Percentiles rank a stretch among this genome's conserved stretches.
These are phyloP conservation scores for Autographa gamma DNA, from an alignment of 2,888 invertebrate species.

Conservation along the genomic window DNA sequence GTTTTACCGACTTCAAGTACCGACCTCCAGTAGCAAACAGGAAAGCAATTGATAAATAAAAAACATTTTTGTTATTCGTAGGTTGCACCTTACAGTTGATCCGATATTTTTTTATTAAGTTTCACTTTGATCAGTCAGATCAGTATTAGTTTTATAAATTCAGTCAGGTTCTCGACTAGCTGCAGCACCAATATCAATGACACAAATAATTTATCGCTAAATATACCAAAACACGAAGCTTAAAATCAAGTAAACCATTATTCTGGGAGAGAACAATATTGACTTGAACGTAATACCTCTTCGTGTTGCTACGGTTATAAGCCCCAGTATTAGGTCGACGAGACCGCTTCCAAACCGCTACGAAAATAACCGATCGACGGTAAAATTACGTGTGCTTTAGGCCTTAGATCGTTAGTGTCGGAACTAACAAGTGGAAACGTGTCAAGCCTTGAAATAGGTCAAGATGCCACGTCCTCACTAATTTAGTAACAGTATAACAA, in stretches of 20 bases:
- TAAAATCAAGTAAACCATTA: not conserved
- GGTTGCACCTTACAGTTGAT: too few species aligned
- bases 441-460: slow-evolving; percentile 76
- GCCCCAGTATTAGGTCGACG: not conserved
- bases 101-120: too few species aligned
- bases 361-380: not conserved
- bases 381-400: slow-evolving; percentile 25
- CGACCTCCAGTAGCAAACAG: too few species aligned
- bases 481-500: slow-evolving; percentile 75
- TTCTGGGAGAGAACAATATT: not conserved
- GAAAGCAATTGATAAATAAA: too few species aligned
- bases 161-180: too few species aligned
- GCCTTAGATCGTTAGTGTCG: slow-evolving; percentile 73
- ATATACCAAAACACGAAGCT: not conserved
- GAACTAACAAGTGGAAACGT: slow-evolving; percentile 74
- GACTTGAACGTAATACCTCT: not conserved
- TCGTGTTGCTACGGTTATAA: not conserved
- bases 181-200: too few species aligned
- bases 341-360: not conserved
- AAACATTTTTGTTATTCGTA: too few species aligned
- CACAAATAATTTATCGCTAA: too few species aligned
- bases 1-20: too few species aligned
- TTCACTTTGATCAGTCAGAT: too few species aligned
- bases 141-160: too few species aligned
- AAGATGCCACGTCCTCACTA: slow-evolving; percentile 76